Evolutionary conservation across 2,797 vertebrate genomes (phyloP).

Genomic region (Pseudotriccus pelzelni): DNA sequence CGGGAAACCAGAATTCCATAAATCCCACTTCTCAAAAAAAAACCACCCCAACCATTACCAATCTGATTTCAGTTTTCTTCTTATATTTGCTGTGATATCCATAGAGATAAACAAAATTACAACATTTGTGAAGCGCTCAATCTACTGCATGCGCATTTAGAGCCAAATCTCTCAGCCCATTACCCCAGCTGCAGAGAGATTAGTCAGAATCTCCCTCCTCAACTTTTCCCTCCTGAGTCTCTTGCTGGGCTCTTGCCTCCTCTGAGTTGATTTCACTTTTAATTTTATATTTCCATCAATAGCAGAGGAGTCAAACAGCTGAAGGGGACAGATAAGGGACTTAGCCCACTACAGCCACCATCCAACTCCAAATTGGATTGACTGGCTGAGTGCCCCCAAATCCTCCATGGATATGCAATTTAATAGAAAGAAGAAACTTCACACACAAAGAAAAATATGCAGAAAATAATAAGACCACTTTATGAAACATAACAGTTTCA

Average conservation of each 20-base stretch:
- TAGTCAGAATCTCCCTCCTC: not conserved
- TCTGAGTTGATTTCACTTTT: conserved; percentile 19
- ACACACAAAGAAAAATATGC: conserved; percentile 5
- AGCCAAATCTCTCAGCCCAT: not conserved
- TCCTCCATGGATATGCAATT: conserved; percentile 49
- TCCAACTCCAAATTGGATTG: conserved; percentile 55
- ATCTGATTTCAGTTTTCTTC: conserved; percentile 16
- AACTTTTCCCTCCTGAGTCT: not conserved
- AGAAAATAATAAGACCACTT: conserved; percentile 35
- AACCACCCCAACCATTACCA: not conserved
- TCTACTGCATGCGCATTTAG: not conserved
- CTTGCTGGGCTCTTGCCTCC: conserved; percentile 6
- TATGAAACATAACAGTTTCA: not conserved
- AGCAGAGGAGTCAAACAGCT: conserved; percentile 57
- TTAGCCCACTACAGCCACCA: conserved; percentile 35
- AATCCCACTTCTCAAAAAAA: not conserved
- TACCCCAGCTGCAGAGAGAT: conserved; percentile 1
- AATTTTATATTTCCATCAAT: conserved; percentile 42
- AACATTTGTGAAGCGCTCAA: not conserved
- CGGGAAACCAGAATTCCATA: not conserved
- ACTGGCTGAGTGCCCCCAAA: conserved; percentile 56
- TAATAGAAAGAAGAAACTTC: conserved; percentile 12
- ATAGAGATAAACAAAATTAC: not conserved
- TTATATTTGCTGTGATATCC: not conserved
- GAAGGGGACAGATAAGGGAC: conserved; percentile 64